Evolutionary conservation across 2,888 invertebrate species (phyloP), one percentile per base, ranked within the genome.

Genomic region (Leptopilina drosophilae): DNA sequence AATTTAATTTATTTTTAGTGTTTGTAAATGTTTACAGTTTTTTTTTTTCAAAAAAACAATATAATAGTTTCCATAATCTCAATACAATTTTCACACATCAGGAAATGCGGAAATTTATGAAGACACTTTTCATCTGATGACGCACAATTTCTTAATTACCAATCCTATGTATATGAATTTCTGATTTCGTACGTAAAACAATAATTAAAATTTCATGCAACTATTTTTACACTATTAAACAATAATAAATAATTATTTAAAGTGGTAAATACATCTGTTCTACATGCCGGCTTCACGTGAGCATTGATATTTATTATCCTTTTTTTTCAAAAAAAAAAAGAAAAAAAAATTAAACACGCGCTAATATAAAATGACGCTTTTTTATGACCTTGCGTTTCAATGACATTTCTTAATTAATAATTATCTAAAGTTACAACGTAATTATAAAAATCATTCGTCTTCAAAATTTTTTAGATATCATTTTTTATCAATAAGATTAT

Each of bases 61-160:
- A 11, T n/a, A 73, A 56, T 73, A 26, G 33, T 14, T 49, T 12
- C 49, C 33, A 56, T 56, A 53, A 14, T 20, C 56, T 73, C 56
- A 73, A 53, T 53, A 53, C 33, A 26, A 49, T 49, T 14, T 40
- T 65, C 42, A 1, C 11, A 33, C 40, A 65, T n/a, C 73, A 53
- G 53, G 69, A 40, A 73, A 56, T 33, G 33, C 33, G 1, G 14
- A 56, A 53, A 73, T 73, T 73, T 73, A 73, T 33, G 56, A 56
- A 56, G n/a, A 14, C 33, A 73, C 53, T 33, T 56, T 53, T 40
- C 33, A 26, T 56, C n/a, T 14, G 33, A n/a, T 33, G 73, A 73
- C 56, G 73, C n/a, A 33, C 56, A 11, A 73, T 11, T 56, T 26
- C 33, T 73, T 56, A 53, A 33, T 66, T 42, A 15, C 33, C n/a